Conservation (phyloP, 1,140 invertebrate species). For the Amphibalanus amphitrite region DNA sequence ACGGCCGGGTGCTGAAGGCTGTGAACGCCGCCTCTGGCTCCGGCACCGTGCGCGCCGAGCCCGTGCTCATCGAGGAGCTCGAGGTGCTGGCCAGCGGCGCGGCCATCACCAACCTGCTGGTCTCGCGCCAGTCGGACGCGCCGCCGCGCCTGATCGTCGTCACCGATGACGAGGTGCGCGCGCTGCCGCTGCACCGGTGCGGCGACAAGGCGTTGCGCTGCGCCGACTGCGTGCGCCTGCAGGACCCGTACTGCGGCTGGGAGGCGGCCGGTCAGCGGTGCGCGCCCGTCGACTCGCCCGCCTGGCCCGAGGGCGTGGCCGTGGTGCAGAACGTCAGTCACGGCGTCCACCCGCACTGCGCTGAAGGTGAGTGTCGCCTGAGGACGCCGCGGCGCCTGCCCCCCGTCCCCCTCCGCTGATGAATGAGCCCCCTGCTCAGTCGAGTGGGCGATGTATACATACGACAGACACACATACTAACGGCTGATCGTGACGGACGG, state of each 20-base stretch:
- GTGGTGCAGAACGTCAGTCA: conserved; percentile 58
- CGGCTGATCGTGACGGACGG: no score
- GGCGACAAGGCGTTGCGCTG: conserved; percentile 24
- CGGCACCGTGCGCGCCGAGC: conserved; percentile 44
- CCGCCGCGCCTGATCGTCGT: conserved; percentile 63
- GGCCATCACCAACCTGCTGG: conserved; percentile 46
- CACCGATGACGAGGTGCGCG: conserved; percentile 65
- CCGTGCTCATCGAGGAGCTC: conserved; percentile 68
- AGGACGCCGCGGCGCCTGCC: no score
- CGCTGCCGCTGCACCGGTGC: conserved; percentile 75
- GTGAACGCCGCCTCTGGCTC: conserved; percentile 33
- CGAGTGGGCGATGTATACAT: conserved; percentile 17
- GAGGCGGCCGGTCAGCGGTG: conserved; percentile 55
- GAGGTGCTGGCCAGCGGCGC: conserved; percentile 47
- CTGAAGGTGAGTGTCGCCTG: conserved; percentile 30
- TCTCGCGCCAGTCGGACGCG: conserved; percentile 30
- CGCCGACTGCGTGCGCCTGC: conserved; percentile 71
- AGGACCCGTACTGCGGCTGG: conserved; percentile 98
- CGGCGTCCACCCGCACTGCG: conserved; percentile 61
- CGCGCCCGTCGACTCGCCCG: conserved; percentile 32
- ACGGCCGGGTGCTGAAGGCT: conserved; percentile 34
- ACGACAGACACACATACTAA: conserved; percentile 14
- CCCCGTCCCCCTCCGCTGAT: no score
- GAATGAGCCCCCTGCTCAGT: no score
- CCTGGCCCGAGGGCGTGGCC: conserved; percentile 21